Conservation (phyloP, 2,113 vertebrate species). For the Laticauda laticaudata region DNA sequence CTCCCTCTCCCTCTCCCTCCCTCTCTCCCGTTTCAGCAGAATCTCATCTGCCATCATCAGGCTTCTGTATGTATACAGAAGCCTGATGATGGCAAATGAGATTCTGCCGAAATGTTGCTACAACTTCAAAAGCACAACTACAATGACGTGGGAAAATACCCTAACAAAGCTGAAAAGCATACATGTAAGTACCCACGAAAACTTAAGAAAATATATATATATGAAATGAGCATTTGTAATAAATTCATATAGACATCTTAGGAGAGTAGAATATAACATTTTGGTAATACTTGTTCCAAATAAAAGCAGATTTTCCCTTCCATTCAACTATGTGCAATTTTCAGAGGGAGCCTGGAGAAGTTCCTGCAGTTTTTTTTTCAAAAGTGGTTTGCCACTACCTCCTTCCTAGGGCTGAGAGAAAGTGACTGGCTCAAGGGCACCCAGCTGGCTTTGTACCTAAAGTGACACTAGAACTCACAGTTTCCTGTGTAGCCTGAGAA, state of each 20-base stretch:
- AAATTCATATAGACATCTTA: conserved; percentile 68
- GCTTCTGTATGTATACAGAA: too few species aligned
- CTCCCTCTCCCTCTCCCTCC: too few species aligned
- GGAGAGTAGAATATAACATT: conserved; percentile 67
- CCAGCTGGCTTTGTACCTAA: not conserved
- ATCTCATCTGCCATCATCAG: too few species aligned
- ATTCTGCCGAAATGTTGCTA: too few species aligned
- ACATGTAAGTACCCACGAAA: too few species aligned
- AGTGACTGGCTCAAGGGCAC: not conserved
- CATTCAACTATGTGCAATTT: not conserved
- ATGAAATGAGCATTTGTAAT: conserved; percentile 43
- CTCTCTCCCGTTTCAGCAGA: too few species aligned
- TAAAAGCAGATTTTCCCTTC: conserved; percentile 70
- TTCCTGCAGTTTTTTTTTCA: not conserved
- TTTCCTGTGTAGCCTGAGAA: not conserved
- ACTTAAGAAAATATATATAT: too few species aligned
- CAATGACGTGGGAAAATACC: too few species aligned
- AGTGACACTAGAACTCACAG: not conserved
- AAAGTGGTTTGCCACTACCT: not conserved
- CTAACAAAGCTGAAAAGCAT: not conserved
- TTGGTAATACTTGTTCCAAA: conserved; percentile 71
- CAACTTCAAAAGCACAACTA: too few species aligned
- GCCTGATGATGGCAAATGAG: too few species aligned
- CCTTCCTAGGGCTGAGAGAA: not conserved
- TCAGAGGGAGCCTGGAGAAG: not conserved